These are phyloP conservation scores for Drosophila yakuba DNA, from an alignment of 1,140 invertebrate genomes.

Conservation along the genomic window DNA sequence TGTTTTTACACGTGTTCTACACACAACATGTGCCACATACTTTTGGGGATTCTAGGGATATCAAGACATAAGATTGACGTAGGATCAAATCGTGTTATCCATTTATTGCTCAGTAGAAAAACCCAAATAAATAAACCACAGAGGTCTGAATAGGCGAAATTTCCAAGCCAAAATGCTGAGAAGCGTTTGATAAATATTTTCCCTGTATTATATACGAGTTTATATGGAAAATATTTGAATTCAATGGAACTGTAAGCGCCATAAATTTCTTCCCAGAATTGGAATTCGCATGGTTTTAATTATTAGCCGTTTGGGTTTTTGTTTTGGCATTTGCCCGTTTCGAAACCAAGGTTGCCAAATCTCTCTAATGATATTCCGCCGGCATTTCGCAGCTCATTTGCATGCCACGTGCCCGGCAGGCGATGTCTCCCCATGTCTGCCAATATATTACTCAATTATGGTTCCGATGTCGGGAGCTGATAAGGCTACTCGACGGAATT, in stretches of 20 bases:
- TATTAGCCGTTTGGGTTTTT: slow-evolving; percentile 33
- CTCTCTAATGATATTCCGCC: slow-evolving; percentile 67
- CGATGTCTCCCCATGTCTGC: slow-evolving; percentile 47
- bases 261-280: slow-evolving; percentile 67
- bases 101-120: background rate
- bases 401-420: slow-evolving; percentile 58
- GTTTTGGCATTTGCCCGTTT: slow-evolving; percentile 15
- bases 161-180: background rate
- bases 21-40: background rate
- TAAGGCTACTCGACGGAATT: slow-evolving; percentile 34
- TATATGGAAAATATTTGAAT: slow-evolving; percentile 62
- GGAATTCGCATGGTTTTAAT: slow-evolving; percentile 71
- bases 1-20: background rate
- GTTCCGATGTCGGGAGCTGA: slow-evolving; percentile 56
- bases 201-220: slow-evolving; percentile 42
- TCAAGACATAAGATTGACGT: background rate
- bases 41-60: background rate
- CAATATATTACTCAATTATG: slow-evolving; percentile 58
- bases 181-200: slow-evolving; percentile 57
- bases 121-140: background rate
- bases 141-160: no score
- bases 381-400: slow-evolving; percentile 63
- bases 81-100: background rate
- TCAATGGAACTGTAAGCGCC: slow-evolving; percentile 62
- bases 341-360: slow-evolving; percentile 50